Base-by-base conservation (phyloP, 2,113 vertebrate species). In the Solea senegalensis region DNA sequence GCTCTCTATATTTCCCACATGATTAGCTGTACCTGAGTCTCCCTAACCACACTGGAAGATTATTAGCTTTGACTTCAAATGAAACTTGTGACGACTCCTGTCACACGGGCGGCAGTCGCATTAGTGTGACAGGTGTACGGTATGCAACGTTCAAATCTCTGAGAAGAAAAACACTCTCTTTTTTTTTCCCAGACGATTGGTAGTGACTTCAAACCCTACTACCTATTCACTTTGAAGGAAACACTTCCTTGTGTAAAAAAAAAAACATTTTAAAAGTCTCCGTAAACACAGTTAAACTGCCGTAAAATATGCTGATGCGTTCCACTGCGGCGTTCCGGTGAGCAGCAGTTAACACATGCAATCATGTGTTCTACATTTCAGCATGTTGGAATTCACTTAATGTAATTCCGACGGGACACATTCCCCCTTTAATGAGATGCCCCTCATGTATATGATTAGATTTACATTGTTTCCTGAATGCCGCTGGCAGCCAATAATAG, bases 401-500 rank as follows among this genome's bases (percentile, higher is more conserved):
- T 46, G n/a, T 27, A 62, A 81, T 83, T 81, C 72, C 62, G 26
- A 49, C 3, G 48, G 66, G 82, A 65, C 43, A 5, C 74, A 76
- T 82, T 75, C 78, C 9, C 43, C 34, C 63, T 74, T 61, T 79
- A 82, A 84, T 82, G 70, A 73, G 58, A 77, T 67, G 44, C 6
- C 8, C 72, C 74, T 79, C 27, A 64, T 75, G 76, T 72, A 84
- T 59, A 74, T 63, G 68, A 89, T 90, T 84, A 77, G 64, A 81
- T 84, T 85, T 74, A 63, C 79, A 73, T 69, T 83, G 86, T 87
- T 86, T 84, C 72, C 74, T 44, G 53, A 86, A 68, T 49, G 59
- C 49, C 1, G 8, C 49, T 14, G 34, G 72, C 60, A 3, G 34
- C 7, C 63, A 52, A 64, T 62, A 80, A 83, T 58, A 64, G 45